These are phyloP conservation scores for Amphipoea lucens DNA, from an alignment of 2,888 invertebrate genomes.

Conservation along the genomic window DNA sequence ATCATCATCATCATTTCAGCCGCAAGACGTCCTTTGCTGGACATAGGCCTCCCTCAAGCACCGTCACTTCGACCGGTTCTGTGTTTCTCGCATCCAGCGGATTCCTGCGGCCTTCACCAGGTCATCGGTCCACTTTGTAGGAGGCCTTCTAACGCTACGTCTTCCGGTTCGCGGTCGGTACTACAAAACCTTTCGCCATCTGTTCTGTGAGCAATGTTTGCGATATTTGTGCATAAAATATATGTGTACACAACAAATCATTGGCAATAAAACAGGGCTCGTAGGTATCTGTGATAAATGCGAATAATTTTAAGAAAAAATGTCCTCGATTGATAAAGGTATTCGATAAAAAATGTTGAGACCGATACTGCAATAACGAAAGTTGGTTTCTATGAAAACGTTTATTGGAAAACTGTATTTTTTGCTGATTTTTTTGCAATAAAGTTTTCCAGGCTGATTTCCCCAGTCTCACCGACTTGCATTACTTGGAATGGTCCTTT, in stretches of 20 bases:
- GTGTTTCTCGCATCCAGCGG: background rate
- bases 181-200: background rate
- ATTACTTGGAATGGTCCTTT: background rate
- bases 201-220: background rate
- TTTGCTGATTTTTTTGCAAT: constrained; percentile 18
- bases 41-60: background rate
- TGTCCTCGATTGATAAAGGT: constrained; percentile 31
- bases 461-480: background rate
- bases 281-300: background rate
- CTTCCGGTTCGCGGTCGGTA: background rate
- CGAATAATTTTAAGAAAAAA: constrained; percentile 34
- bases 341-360: constrained; percentile 32
- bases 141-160: background rate
- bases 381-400: constrained; percentile 6
- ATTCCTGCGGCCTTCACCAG: background rate
- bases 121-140: background rate
- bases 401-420: constrained; percentile 7
- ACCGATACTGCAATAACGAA: constrained; percentile 20
- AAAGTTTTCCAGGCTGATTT: constrained; percentile 5
- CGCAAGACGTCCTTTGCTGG: background rate
- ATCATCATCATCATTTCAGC: background rate
- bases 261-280: background rate
- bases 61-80: background rate
- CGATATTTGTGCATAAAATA: background rate
- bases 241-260: background rate